phyloP scores from a whole-genome alignment of 2,113 vertebrate species.

The Theropithecus gelada region DNA sequence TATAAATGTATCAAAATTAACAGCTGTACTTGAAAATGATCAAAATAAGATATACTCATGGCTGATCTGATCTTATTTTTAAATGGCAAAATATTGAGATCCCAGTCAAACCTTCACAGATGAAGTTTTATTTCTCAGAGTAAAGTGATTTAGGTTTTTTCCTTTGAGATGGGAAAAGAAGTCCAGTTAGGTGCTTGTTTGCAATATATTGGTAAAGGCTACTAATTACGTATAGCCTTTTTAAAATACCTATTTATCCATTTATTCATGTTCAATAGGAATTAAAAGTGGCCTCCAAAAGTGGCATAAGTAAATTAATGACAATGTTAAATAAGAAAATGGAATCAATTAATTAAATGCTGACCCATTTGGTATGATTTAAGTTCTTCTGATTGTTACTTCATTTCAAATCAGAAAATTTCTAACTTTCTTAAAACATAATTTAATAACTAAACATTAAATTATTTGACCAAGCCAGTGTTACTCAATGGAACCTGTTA shows the following conservation, averaged over 20 bases:
- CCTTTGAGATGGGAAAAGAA: background rate
- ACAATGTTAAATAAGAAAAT: constrained; percentile 16
- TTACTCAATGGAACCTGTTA: background rate
- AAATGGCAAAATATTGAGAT: background rate
- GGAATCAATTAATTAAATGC: background rate
- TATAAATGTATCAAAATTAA: background rate
- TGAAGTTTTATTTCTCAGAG: background rate
- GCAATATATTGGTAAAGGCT: background rate
- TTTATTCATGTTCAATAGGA: background rate
- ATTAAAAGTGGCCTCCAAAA: background rate
- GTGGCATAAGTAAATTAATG: background rate
- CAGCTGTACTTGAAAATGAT: background rate
- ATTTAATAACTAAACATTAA: background rate
- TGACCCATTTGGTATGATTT: background rate
- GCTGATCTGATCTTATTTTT: background rate
- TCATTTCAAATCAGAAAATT: background rate
- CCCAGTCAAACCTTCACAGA: background rate
- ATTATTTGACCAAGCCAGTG: background rate
- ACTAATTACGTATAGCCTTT: background rate
- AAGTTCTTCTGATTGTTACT: background rate
- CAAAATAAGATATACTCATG: background rate
- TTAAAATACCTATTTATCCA: background rate
- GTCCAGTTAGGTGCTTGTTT: background rate
- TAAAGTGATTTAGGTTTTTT: background rate
- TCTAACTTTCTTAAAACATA: background rate